Base-by-base conservation (phyloP, 1,140 invertebrate genomes). In the Aradophagus sp. region DNA sequence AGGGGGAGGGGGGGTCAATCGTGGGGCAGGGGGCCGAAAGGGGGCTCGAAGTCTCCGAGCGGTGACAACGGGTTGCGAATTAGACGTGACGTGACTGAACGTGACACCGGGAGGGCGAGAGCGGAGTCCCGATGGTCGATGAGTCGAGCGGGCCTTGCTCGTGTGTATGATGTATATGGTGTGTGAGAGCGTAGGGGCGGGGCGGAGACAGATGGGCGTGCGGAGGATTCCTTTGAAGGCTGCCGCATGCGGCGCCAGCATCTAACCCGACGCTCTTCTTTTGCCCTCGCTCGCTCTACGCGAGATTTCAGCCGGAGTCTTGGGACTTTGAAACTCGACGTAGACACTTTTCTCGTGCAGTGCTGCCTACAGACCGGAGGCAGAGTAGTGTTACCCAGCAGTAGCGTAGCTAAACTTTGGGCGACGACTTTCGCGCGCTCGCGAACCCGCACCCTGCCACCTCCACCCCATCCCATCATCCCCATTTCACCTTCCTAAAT, bases 191-290 rank as follows among this genome's bases (percentile, higher is more conserved):
- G 83, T 83, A 79, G 77, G 82, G 84, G 83, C 83, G 84, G 83
- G 75, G 83, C 84, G 82, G 83, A 84, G 84, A 85, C 84, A 85
- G 83, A 84, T 86, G 84, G 84, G 84, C 84, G 84, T 86, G 79
- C 77, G 65, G 82, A 78, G 78, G 80, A 81, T 84, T 79, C 81
- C 83, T 86, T 86, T 85, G 84, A 85, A 74, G 84, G 80, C 79
- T 80, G 84, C 84, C 84, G 84, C 83, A 68, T 75, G 79, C 82
- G 84, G 84, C 84, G 84, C 84, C 84, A 86, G 80, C 78, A 75
- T 77, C 79, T 78, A 69, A 70, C 58, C 59, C 52, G 53, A 56
- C 48, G 39, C 66, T 62, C 59, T 67, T 72, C 72, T 73, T 67
- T 65, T 61, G 68, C 67, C 52, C 68, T 73, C 59, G 62, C 63